A percentile compares a stretch with the other conserved stretches of the same genome.
phyloP scores from a whole-genome alignment of 2,888 invertebrate genomes.

The Andrena bicolor region DNA sequence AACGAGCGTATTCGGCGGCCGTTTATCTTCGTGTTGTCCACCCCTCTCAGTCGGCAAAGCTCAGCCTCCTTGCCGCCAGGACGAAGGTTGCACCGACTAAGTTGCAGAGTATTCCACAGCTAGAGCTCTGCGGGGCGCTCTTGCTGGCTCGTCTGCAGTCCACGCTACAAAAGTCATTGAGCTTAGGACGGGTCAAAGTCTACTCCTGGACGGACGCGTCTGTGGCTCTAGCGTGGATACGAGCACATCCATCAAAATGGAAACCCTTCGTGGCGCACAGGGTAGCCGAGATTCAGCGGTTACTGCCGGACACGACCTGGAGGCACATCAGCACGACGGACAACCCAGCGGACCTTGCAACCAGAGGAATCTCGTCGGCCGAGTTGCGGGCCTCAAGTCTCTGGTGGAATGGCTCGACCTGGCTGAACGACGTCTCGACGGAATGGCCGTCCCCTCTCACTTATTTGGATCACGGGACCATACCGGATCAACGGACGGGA shows the following conservation, averaged over 20 bases:
- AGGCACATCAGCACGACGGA: background rate
- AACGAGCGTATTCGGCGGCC: background rate
- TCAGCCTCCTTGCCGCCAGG: background rate
- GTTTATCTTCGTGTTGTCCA: background rate
- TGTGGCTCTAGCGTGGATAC: constrained; percentile 17
- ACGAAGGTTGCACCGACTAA: constrained; percentile 19
- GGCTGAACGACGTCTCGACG: background rate
- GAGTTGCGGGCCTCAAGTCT: background rate
- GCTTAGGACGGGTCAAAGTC: background rate
- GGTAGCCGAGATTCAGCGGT: background rate
- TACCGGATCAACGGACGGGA: no score
- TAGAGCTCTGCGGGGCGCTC: constrained; percentile 18
- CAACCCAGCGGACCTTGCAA: constrained; percentile 10
- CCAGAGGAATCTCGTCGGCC: constrained; percentile 2
- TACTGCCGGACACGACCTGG: constrained; percentile 6
- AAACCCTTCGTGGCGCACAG: constrained; percentile 18
- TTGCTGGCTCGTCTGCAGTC: background rate
- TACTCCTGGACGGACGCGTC: background rate
- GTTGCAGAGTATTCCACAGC: background rate
- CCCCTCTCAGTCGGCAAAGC: no score
- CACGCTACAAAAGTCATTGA: background rate
- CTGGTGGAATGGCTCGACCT: constrained; percentile 5
- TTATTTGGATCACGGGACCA: no score
- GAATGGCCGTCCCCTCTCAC: no score
- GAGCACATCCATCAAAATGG: constrained; percentile 7